Base-by-base conservation (phyloP, 2,888 invertebrate genomes). In the Pristionchus japonicus region DNA sequence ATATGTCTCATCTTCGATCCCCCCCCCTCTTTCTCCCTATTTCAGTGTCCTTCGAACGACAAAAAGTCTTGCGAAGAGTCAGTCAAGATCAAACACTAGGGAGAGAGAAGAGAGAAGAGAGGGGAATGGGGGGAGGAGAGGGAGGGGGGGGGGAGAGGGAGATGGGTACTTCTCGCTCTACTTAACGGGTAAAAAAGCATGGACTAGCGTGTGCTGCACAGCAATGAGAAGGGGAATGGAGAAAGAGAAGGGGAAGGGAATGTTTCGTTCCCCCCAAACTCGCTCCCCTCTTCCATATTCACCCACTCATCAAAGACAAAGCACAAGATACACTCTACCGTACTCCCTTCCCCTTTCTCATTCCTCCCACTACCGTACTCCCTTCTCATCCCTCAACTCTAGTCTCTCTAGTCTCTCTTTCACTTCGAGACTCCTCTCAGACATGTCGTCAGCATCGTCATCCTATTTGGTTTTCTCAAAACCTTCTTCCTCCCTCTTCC, bases 81-180 rank as follows among this genome's bases (percentile, higher is more conserved):
- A 74, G 40, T 74, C 74, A 74, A 74, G 74, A 74, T 74, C 74
- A 74, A 74, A 74, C 74, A 74, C 74, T 40, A 67, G 40, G 74
- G 74, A 40, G 74, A 74, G 74, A 43, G 23, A 23, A n/a, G 37
- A 74, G 37, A 70, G 37, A 31, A 34, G n/a, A 17, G 37, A n/a
- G 34, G 67, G 27, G 64, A 64, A 2, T 6, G 27, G 34, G 67
- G 67, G 34, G n/a, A n/a, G 17, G 67, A 27, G 15, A 34, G 67
- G 13, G 67, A 67, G 15, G 20, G 70, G 70, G 34, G 20, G 34
- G 70, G 40, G 40, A 74, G 74, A 20, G 40, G 64, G 67, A 67
- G 43, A 74, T 74, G n/a, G 74, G 43, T 43, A 74, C 74, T 74
- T 74, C 74, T 74, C 74, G 40, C 74, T 74, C 74, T 20, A 74